Base-by-base conservation (phyloP, 2,113 vertebrate species). In the Rhabdornis inornatus region DNA sequence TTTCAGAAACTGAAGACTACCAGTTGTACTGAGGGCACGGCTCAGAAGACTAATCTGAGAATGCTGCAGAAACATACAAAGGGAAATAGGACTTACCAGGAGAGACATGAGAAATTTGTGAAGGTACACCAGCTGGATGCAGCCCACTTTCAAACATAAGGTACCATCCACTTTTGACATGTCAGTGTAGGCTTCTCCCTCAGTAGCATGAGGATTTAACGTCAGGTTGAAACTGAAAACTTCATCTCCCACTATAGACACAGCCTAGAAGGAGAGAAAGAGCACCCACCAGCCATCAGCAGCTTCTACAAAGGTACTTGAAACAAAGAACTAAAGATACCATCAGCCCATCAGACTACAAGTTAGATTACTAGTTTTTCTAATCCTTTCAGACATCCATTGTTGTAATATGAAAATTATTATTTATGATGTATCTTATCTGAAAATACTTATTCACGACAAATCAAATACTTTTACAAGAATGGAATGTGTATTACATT, bases 241-340 rank as follows among this genome's bases (percentile, higher is more conserved):
- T 97, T 99, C 99, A 94, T 99, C 98, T 50, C 99, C 99, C 95
- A 99, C 87, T 87, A 99, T 99, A 65, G 99, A 99, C 78, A 99
- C 99, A 4, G 98, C 99, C 99, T 99, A 88, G 79, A 97, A 95
- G 77, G 52, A 89, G 30, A 96, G 33, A 60, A 91, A 87, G 12
- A 77, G 49, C 39, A 92, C 3, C 15, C 45, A 70, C 16, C 28
- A 91, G 47, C 39, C 47, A 84, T 76, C 74, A 94, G 39, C 49
- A 94, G 53, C 53, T 93, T 80, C 66, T 57, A 15, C 49, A 61
- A 45, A 42, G 11, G 17, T 25, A 63, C 30, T 76, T 53, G 33
- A 47, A 14, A 70, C 30, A 55, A 69, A 72, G 8, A 64, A 59
- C 19, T 44, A 52, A 35, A 88, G 13, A 44, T 7, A 52, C 8